These are phyloP conservation scores for Cotesia typhae DNA, from an alignment of 1,140 invertebrate genomes.

Conservation along the genomic window DNA sequence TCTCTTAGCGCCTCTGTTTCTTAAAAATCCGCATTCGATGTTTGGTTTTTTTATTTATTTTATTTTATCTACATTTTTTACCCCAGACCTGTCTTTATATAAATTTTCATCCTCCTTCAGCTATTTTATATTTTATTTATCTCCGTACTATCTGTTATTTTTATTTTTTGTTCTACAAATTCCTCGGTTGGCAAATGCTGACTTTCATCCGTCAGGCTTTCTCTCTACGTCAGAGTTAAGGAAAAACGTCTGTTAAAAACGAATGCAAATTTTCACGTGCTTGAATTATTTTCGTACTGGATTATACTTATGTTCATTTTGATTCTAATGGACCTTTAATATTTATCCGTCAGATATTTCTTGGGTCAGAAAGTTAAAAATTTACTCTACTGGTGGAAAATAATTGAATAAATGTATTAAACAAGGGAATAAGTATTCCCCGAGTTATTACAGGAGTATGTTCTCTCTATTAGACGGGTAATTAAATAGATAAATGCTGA, in stretches of 20 bases:
- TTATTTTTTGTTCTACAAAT: conserved; percentile 26
- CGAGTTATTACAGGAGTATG: too few relatives aligned
- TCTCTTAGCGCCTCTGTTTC: not conserved
- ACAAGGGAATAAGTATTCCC: too few relatives aligned
- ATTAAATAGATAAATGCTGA: too few relatives aligned
- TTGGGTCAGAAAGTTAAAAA: too few relatives aligned
- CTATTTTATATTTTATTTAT: not conserved
- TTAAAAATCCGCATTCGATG: conserved; percentile 15
- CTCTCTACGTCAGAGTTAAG: conserved; percentile 3
- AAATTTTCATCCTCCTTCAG: not conserved
- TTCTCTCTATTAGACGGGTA: too few relatives aligned
- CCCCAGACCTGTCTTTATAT: not conserved
- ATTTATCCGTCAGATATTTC: too few relatives aligned
- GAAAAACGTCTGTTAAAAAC: conserved; percentile 19
- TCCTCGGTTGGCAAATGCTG: conserved; percentile 33
- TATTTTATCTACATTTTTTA: conserved; percentile 4
- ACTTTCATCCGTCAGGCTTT: conserved; percentile 37
- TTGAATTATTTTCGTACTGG: not conserved
- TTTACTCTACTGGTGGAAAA: too few relatives aligned
- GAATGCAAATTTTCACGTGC: conserved; percentile 13
- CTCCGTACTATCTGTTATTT: not conserved
- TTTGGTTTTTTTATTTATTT: conserved; percentile 9
- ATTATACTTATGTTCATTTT: too few relatives aligned
- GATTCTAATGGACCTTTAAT: too few relatives aligned
- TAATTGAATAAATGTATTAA: too few relatives aligned